Percentiles rank a stretch among this genome's conserved stretches.
phyloP scores from a whole-genome alignment of 2,888 invertebrate genomes.

The Polyploca ridens region DNA sequence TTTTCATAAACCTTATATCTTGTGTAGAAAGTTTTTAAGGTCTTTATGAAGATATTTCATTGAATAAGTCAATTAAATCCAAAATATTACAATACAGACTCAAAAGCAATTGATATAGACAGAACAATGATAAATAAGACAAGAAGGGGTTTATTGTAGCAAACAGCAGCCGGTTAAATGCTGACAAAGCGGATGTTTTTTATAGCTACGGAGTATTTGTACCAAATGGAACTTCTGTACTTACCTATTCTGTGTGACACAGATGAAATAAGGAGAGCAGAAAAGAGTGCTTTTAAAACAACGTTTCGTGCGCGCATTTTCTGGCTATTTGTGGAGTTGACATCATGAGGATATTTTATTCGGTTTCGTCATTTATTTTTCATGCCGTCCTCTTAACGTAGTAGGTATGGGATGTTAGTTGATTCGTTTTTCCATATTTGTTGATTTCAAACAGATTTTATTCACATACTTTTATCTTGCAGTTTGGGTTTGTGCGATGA shows the following conservation, averaged over 20 bases:
- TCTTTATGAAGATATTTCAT: too few species aligned
- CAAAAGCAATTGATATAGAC: too few species aligned
- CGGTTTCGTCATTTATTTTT: constrained; percentile 5
- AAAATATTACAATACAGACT: too few species aligned
- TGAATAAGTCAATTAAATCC: too few species aligned
- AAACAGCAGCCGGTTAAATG: too few species aligned
- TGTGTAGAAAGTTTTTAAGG: too few species aligned
- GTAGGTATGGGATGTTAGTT: background rate
- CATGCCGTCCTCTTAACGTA: background rate
- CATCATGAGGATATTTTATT: constrained; percentile 7
- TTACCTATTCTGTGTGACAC: constrained; percentile 35
- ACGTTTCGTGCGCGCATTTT: constrained; percentile 41
- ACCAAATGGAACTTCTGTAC: background rate
- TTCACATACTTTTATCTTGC: too few species aligned
- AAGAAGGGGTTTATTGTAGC: too few species aligned
- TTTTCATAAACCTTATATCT: too few species aligned
- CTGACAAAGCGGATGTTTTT: background rate
- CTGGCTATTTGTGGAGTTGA: constrained; percentile 14
- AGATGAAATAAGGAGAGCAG: constrained; percentile 49
- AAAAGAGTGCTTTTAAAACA: constrained; percentile 51
- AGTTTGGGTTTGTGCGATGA: too few species aligned
- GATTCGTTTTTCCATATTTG: background rate
- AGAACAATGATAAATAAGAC: too few species aligned
- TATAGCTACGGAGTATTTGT: background rate
- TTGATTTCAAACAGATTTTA: background rate